Evolutionary conservation across 2,888 invertebrate species (phyloP), one percentile per base, ranked within the genome.

Genomic region (Ormia ochracea): DNA sequence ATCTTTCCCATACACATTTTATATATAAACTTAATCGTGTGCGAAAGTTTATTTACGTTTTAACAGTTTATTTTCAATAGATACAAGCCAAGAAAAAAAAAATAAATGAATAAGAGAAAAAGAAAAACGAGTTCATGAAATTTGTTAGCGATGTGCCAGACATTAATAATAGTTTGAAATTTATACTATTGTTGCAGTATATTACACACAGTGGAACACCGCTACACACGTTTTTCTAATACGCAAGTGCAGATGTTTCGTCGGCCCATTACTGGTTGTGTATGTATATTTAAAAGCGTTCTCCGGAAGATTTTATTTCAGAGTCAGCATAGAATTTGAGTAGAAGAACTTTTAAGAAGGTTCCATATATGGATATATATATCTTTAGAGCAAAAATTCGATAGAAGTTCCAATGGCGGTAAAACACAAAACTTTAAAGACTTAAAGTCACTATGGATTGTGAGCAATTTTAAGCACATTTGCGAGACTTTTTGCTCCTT

Each of bases 111-210:
- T n/a, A 21, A 17, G 3, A 7, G 9, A 48, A n/a, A 23, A 23
- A 59, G 33, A 50, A 68, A 75, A 68, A 68, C 75, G 54, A 68
- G 75, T 76, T 76, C 68, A 76, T 76, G 52, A 76, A 76, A 61
- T 76, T 68, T 76, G 61, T 61, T 69, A 68, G 75, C 21, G 68
- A 75, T 75, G 66, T 59, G 68, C 61, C 61, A 76, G 61, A 68
- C 68, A 61, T 69, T 68, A 61, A 68, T 68, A 75, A 68, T 50
- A 50, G n/a, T 54, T 52, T 54, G 26, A 63, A 72, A 52, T 63
- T 14, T 61, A 38, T 21, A 33, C 61, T n/a, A 63, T 61, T 54
- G 52, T 36, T 72, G 14, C 21, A 26, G 23, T 19, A 54, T 4
- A 1, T 41, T 52, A 10, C 14, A 17, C 3, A 63, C 61, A 61